Evolutionary conservation across 2,888 invertebrate species (phyloP).

Genomic region (Campoplex capitator): DNA sequence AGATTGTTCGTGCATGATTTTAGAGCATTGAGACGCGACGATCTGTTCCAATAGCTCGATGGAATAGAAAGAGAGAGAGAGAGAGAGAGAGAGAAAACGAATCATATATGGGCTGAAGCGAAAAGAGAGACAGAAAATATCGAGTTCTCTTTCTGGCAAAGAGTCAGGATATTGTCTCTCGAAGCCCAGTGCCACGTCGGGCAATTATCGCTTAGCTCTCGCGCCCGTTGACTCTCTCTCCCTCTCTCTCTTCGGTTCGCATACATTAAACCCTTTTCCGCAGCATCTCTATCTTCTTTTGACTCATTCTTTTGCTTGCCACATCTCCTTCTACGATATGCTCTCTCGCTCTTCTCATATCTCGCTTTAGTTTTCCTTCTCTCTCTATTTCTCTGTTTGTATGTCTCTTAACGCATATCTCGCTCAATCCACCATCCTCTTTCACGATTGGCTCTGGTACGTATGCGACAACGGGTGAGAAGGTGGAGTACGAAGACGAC

Average conservation of each 20-base stretch:
- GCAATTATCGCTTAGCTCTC: slow-evolving; percentile 81
- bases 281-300: slow-evolving; percentile 54
- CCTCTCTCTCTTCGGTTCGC: slow-evolving; percentile 70
- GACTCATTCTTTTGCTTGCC: slow-evolving; percentile 42
- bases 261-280: slow-evolving; percentile 75
- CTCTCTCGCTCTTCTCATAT: slow-evolving; percentile 29
- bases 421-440: slow-evolving; percentile 64
- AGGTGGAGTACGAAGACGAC: slow-evolving; percentile 55
- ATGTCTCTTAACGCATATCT: slow-evolving; percentile 63
- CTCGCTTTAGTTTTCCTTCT: slow-evolving; percentile 37
- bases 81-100: not conserved
- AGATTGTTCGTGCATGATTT: slow-evolving; percentile 12
- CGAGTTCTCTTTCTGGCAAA: slow-evolving; percentile 71
- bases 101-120: not conserved
- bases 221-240: slow-evolving; percentile 58
- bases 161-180: slow-evolving; percentile 55
- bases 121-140: slow-evolving; percentile 64
- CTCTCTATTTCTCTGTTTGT: slow-evolving; percentile 48
- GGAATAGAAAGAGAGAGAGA: not conserved
- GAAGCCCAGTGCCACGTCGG: slow-evolving; percentile 79
- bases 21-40: slow-evolving; percentile 80
- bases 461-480: slow-evolving; percentile 46
- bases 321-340: slow-evolving; percentile 23
- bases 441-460: slow-evolving; percentile 50
- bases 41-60: slow-evolving; percentile 6